A percentile compares a stretch with the other conserved stretches of the same genome.
Conservation (phyloP, 2,113 vertebrate species). For the Octodon degus region DNA sequence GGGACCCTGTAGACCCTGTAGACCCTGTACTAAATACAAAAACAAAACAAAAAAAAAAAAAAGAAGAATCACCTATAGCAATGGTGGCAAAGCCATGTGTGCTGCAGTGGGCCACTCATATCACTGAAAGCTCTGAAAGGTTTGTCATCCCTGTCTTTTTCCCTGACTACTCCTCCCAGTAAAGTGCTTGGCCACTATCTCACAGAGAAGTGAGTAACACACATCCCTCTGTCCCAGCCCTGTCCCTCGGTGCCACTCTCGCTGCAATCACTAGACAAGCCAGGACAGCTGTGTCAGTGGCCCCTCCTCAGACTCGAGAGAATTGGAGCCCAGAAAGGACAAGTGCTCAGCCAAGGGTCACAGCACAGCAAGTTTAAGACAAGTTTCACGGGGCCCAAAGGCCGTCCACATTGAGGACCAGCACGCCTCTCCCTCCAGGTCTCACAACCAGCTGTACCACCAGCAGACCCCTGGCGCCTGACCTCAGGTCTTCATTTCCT, state of each 20-base stretch:
- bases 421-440: neutral
- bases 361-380: neutral
- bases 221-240: neutral
- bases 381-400: neutral
- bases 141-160: neutral
- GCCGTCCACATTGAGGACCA: neutral
- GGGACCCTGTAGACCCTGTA: too few species aligned
- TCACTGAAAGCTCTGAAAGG: neutral
- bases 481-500: slow-evolving; percentile 73
- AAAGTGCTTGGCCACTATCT: neutral
- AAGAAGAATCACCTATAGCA: too few species aligned
- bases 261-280: neutral
- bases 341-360: neutral
- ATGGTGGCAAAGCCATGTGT: too few species aligned
- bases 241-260: neutral
- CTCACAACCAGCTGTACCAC: neutral
- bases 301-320: neutral
- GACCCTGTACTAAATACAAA: too few species aligned
- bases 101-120: neutral
- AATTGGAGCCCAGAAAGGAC: neutral
- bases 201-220: neutral
- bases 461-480: slow-evolving; percentile 20
- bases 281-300: neutral
- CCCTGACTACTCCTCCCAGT: neutral
- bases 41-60: too few species aligned